Conservation (phyloP, 1,140 invertebrate genomes). For the Melitaea cinxia region DNA sequence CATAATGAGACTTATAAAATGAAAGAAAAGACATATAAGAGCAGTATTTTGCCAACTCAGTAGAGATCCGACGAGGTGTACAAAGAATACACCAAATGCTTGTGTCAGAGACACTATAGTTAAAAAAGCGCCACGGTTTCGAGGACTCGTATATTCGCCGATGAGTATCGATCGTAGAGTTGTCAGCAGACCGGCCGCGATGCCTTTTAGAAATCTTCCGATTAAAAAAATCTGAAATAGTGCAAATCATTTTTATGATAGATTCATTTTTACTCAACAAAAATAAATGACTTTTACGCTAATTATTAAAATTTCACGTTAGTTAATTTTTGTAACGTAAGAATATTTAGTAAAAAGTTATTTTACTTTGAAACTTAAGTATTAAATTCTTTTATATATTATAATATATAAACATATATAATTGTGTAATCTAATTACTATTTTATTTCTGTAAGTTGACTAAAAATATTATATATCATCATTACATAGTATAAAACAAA, state of each 20-base stretch:
- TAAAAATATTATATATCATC: too few species aligned
- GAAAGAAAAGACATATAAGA: slow-evolving; percentile 73
- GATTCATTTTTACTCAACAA: too few species aligned
- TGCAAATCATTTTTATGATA: background rate
- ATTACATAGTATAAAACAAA: too few species aligned
- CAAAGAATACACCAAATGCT: slow-evolving; percentile 79
- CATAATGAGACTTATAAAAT: slow-evolving; percentile 73
- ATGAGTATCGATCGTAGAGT: slow-evolving; percentile 63
- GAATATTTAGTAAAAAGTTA: too few species aligned
- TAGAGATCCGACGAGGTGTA: slow-evolving; percentile 82
- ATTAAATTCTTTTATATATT: too few species aligned
- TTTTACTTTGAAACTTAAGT: too few species aligned
- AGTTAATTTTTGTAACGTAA: too few species aligned
- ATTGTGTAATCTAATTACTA: too few species aligned
- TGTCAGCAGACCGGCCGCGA: slow-evolving; percentile 55
- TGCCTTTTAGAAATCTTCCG: slow-evolving; percentile 53
- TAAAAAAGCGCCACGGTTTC: slow-evolving; percentile 80
- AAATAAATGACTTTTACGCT: too few species aligned
- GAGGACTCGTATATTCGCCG: slow-evolving; percentile 74
- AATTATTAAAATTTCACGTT: too few species aligned
- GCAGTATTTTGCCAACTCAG: slow-evolving; percentile 82
- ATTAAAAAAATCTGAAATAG: slow-evolving; percentile 49
- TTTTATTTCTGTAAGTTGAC: too few species aligned
- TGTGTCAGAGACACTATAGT: slow-evolving; percentile 76
- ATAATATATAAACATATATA: too few species aligned